Percentiles rank a stretch among this genome's conserved stretches.
Evolutionary conservation across 2,797 vertebrate species (phyloP).

Genomic region (Etheostoma nigrum): DNA sequence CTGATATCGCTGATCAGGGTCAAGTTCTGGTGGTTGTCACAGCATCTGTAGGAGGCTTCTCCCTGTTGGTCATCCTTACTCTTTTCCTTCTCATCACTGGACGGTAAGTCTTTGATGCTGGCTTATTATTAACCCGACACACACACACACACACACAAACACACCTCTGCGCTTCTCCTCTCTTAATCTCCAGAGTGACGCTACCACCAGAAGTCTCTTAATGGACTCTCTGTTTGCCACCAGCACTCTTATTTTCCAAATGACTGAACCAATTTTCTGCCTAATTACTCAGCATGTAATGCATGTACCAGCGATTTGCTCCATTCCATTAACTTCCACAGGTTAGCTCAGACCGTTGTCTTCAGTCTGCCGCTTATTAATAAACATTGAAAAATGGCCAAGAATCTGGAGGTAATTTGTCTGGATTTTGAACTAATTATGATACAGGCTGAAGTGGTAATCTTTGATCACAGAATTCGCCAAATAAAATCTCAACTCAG

Average conservation of each 20-base stretch:
- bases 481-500: constrained; percentile 16
- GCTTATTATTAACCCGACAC: constrained; percentile 14
- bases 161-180: constrained; percentile 28
- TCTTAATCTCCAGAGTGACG: constrained; percentile 65
- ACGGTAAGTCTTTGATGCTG: constrained; percentile 83
- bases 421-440: constrained; percentile 32
- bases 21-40: constrained; percentile 98
- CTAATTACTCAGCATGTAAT: constrained; percentile 84
- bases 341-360: constrained; percentile 66
- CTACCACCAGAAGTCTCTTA: constrained; percentile 71
- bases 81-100: constrained; percentile 98
- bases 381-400: constrained; percentile 69
- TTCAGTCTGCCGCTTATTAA: constrained; percentile 59
- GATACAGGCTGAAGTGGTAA: constrained; percentile 17
- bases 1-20: constrained; percentile 94
- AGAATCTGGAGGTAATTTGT: constrained; percentile 37
- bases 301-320: constrained; percentile 76
- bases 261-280: constrained; percentile 82
- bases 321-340: constrained; percentile 75
- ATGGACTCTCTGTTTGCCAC: constrained; percentile 76
- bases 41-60: constrained; percentile 96
- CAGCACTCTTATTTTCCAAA: constrained; percentile 82
- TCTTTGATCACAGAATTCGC: constrained; percentile 32
- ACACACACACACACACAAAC: background rate
- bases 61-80: constrained; percentile 96